Conservation (phyloP, 2,888 invertebrate species). For the Danaus chrysippus region DNA sequence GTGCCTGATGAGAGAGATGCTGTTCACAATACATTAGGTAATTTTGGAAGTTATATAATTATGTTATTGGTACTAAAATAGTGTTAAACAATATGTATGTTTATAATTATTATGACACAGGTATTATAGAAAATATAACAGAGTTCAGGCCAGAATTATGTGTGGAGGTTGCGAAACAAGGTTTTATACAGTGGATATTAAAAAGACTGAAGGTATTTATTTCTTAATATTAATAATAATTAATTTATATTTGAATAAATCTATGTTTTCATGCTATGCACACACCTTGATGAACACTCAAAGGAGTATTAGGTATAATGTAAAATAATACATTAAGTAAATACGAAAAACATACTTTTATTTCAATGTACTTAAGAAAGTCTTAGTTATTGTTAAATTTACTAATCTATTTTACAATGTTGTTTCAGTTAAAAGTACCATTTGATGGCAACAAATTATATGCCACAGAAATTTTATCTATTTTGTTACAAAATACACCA, state of each 20-base stretch:
- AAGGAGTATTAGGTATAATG: no score
- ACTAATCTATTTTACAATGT: slow-evolving; percentile 5
- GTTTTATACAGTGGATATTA: slow-evolving; percentile 94
- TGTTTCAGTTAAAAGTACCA: slow-evolving; percentile 84
- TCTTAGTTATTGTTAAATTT: no score
- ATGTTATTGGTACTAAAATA: neutral
- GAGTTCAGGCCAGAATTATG: slow-evolving; percentile 93
- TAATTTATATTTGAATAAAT: no score
- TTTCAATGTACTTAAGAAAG: no score
- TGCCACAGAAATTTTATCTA: slow-evolving; percentile 96
- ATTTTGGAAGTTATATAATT: neutral
- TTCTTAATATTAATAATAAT: no score
- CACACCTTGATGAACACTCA: no score
- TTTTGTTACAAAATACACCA: slow-evolving; percentile 93
- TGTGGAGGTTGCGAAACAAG: slow-evolving; percentile 92
- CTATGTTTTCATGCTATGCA: no score
- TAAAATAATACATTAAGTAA: no score
- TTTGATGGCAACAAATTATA: slow-evolving; percentile 98
- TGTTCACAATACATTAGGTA: slow-evolving; percentile 94
- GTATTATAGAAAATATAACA: slow-evolving; percentile 96
- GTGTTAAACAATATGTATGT: neutral
- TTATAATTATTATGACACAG: slow-evolving; percentile 57
- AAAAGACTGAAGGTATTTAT: slow-evolving; percentile 86
- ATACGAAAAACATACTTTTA: no score
- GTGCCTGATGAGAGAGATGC: slow-evolving; percentile 97